These are phyloP conservation scores for Acanthopleura granulata DNA, from an alignment of 2,888 invertebrate species.

Conservation along the genomic window DNA sequence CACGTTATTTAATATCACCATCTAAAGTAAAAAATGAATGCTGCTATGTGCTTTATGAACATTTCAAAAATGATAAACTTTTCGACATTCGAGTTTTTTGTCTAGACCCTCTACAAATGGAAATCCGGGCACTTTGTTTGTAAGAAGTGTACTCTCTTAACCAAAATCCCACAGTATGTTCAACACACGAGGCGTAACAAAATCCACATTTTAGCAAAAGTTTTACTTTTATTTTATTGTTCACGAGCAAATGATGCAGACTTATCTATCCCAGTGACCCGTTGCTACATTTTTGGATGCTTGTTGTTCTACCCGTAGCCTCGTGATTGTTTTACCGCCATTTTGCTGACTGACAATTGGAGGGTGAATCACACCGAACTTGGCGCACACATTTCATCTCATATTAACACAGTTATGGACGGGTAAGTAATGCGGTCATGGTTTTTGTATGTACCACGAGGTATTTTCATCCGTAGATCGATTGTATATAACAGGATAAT, in stretches of 20 bases:
- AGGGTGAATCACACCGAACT: background rate
- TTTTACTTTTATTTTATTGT: background rate
- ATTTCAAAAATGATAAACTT: too few relatives aligned
- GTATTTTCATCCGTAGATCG: too few relatives aligned
- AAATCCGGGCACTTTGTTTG: background rate
- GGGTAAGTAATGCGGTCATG: slow-evolving; percentile 27
- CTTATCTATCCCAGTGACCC: background rate
- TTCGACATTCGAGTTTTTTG: too few relatives aligned
- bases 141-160: background rate
- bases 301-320: background rate
- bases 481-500: too few relatives aligned
- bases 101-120: too few relatives aligned
- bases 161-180: background rate
- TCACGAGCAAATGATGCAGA: background rate
- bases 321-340: slow-evolving; percentile 31
- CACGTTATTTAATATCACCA: too few relatives aligned
- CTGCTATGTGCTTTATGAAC: too few relatives aligned
- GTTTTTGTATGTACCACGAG: background rate
- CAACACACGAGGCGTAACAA: background rate
- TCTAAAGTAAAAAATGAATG: too few relatives aligned
- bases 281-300: too few relatives aligned
- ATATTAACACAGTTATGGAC: slow-evolving; percentile 27
- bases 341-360: slow-evolving; percentile 28
- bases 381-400: background rate
- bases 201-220: background rate